Evolutionary conservation across 1,140 invertebrate genomes (phyloP).

Genomic region (Drosophila sturtevanti): DNA sequence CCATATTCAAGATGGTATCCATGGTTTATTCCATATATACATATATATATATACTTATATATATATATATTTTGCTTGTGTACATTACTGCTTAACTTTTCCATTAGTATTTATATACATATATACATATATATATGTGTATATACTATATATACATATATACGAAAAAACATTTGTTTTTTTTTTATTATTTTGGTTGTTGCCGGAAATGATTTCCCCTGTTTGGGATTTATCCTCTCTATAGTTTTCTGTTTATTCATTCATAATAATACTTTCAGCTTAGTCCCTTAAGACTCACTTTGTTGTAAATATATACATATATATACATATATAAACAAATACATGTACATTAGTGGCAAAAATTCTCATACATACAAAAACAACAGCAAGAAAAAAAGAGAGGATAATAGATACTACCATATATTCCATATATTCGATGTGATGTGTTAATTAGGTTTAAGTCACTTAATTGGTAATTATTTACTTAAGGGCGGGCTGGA

Average conservation of each 20-base stretch:
- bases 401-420: background rate
- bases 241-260: no score
- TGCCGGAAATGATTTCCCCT: no score
- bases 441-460: slow-evolving; percentile 48
- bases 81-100: background rate
- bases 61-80: background rate
- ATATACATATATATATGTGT: no score
- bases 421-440: slow-evolving; percentile 26
- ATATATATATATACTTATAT: no score
- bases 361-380: slow-evolving; percentile 16
- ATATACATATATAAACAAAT: no score
- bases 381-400: no score
- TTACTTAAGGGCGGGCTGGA: no score
- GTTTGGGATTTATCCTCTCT: no score
- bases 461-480: slow-evolving; percentile 24
- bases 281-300: slow-evolving; percentile 5
- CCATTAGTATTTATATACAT: background rate
- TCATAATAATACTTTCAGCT: background rate
- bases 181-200: no score
- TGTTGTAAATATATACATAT: slow-evolving; percentile 13
- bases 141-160: background rate
- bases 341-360: no score
- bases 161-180: no score
- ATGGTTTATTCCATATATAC: background rate
- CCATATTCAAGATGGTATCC: slow-evolving; percentile 17